Percentiles rank a stretch among this genome's conserved stretches.
Evolutionary conservation across 2,888 invertebrate genomes (phyloP).

Genomic region (Parnassius glacialis): DNA sequence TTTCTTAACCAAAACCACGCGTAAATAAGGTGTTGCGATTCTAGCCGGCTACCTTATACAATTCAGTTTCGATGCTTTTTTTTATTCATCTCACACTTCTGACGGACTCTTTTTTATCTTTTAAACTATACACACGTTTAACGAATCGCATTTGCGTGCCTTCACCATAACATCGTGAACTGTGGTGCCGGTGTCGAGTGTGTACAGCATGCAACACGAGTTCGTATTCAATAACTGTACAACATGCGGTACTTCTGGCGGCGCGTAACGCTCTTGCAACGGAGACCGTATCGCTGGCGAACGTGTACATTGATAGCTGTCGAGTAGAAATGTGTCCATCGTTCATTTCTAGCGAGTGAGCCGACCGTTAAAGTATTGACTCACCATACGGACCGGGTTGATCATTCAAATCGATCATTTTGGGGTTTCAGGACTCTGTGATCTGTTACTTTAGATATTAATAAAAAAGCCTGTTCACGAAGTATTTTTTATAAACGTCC

Average conservation of each 20-base stretch:
- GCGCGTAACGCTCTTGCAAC: neutral
- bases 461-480: no score
- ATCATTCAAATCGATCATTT: no score
- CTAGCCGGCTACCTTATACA: neutral
- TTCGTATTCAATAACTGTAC: neutral
- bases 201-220: conserved; percentile 27
- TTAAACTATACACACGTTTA: conserved; percentile 39
- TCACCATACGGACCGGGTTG: no score
- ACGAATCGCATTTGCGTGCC: neutral
- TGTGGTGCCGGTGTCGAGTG: conserved; percentile 33
- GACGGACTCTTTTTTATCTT: conserved; percentile 45
- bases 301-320: neutral
- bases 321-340: no score
- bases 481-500: no score
- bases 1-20: no score
- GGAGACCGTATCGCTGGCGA: neutral
- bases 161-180: neutral
- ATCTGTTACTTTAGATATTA: no score
- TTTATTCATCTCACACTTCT: conserved; percentile 60
- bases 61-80: conserved; percentile 42
- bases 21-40: neutral
- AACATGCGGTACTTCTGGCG: neutral
- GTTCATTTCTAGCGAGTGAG: no score
- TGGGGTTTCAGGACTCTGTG: no score
- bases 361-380: no score